phyloP scores from a whole-genome alignment of 2,113 vertebrate genomes.

The Falco punctatus region DNA sequence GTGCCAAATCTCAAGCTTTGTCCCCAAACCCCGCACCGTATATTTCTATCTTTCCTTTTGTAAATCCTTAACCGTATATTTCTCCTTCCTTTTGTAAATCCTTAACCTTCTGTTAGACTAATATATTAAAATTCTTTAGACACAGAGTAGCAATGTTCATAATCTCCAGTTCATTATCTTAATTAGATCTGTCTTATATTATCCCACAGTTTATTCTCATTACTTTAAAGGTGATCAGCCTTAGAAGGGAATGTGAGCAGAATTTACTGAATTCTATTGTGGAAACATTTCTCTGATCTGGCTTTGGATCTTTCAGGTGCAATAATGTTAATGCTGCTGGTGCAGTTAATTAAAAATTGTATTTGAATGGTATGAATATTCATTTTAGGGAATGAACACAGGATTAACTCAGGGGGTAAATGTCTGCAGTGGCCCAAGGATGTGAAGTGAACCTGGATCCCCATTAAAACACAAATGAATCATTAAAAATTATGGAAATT shows the following conservation, averaged over 20 bases:
- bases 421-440: conserved; percentile 65
- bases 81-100: conserved; percentile 72
- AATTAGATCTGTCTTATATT: conserved; percentile 85
- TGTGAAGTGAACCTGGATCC: conserved; percentile 55
- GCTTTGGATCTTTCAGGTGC: conserved; percentile 78
- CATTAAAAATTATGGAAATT: conserved; percentile 57
- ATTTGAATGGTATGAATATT: conserved; percentile 75
- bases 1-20: background rate
- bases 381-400: conserved; percentile 69
- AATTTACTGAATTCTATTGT: conserved; percentile 76
- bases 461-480: conserved; percentile 73
- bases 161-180: conserved; percentile 84
- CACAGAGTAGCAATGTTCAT: conserved; percentile 75
- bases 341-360: conserved; percentile 81
- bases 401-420: conserved; percentile 69
- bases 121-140: conserved; percentile 78
- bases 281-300: conserved; percentile 71
- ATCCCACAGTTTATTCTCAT: conserved; percentile 80
- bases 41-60: conserved; percentile 71
- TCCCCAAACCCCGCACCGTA: background rate
- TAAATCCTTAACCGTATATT: conserved; percentile 70
- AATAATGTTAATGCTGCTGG: conserved; percentile 74
- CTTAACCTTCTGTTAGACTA: conserved; percentile 65
- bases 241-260: conserved; percentile 70
- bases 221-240: conserved; percentile 81